A percentile compares a stretch with the other conserved stretches of the same genome.
Evolutionary conservation across 2,113 vertebrate species (phyloP).

Genomic region (human): DNA sequence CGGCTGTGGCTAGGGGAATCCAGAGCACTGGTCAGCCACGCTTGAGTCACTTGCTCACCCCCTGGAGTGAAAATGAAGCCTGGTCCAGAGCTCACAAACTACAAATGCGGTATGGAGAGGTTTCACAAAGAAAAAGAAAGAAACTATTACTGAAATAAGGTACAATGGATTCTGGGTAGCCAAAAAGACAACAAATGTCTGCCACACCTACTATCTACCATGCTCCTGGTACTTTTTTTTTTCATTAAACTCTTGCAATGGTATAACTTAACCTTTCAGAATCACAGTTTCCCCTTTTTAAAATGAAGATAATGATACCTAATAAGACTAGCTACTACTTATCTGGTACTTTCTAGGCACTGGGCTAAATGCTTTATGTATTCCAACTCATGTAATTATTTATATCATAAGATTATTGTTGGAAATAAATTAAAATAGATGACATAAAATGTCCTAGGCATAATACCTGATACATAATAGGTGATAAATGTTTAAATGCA

Average conservation of each 20-base stretch:
- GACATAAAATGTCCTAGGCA: not conserved
- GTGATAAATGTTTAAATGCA: constrained; percentile 21
- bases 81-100: not conserved
- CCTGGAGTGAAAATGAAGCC: not conserved
- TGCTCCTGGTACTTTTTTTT: not conserved
- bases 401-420: not conserved
- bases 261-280: not conserved
- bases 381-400: constrained; percentile 34
- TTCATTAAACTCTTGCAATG: not conserved
- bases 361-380: not conserved
- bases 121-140: not conserved
- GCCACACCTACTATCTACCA: not conserved
- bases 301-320: constrained; percentile 15
- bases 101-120: not conserved
- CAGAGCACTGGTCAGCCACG: not conserved
- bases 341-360: not conserved
- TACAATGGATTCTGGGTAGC: not conserved
- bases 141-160: not conserved
- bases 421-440: constrained; percentile 10
- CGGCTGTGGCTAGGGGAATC: not conserved
- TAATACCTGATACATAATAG: not conserved
- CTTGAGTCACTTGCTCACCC: not conserved
- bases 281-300: not conserved
- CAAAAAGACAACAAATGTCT: not conserved
- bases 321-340: not conserved